These are phyloP conservation scores for Tetramorium parvispinum DNA, from an alignment of 1,140 invertebrate species.

Conservation along the genomic window DNA sequence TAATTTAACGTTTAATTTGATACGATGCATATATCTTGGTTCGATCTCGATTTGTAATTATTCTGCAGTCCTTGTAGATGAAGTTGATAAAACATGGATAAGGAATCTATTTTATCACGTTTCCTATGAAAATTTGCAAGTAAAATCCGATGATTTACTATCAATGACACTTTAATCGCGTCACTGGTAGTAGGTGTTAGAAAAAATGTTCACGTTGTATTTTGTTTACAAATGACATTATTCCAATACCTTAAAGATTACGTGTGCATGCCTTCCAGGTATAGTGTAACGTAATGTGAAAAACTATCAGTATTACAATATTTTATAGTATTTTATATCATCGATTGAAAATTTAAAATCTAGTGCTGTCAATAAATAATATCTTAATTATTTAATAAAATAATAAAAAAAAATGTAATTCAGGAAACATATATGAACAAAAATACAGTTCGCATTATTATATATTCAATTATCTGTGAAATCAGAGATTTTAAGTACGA, in stretches of 20 bases:
- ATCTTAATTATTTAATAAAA: background rate
- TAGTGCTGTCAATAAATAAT: background rate
- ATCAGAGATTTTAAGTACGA: background rate
- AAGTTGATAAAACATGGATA: background rate
- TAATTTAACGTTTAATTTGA: background rate
- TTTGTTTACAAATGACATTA: conserved; percentile 11
- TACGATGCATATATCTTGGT: background rate
- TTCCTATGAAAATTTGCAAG: background rate
- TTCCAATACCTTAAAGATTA: conserved; percentile 1
- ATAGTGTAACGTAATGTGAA: background rate
- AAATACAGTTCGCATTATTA: background rate
- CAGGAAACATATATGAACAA: background rate
- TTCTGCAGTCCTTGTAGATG: background rate
- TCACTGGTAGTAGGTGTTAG: background rate
- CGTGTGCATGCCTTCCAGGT: background rate
- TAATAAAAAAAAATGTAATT: background rate
- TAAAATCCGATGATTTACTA: background rate
- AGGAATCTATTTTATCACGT: background rate
- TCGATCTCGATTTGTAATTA: background rate
- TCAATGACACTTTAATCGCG: background rate
- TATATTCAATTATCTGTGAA: background rate
- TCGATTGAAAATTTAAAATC: background rate
- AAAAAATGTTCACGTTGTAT: background rate
- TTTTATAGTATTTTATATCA: conserved; percentile 3
- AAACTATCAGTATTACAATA: background rate